These are phyloP conservation scores for Aegotheles bennettii DNA, from an alignment of 2,113 vertebrate genomes.

Conservation along the genomic window DNA sequence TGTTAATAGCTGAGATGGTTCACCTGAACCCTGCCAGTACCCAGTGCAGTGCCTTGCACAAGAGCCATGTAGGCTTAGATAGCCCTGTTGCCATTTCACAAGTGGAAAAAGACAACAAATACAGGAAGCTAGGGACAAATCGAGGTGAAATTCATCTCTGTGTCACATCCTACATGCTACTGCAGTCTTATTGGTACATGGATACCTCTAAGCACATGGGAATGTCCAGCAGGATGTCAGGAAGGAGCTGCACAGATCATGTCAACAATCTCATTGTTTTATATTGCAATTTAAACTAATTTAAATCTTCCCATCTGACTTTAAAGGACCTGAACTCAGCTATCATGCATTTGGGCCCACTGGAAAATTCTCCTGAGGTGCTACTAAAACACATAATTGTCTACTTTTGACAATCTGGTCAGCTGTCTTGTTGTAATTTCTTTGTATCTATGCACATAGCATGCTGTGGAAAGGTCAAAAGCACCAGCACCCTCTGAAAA, in stretches of 20 bases:
- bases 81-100: background rate
- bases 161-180: background rate
- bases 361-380: background rate
- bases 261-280: background rate
- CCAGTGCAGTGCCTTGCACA: background rate
- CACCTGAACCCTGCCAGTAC: background rate
- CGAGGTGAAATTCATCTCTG: background rate
- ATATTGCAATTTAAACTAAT: background rate
- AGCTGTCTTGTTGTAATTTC: background rate
- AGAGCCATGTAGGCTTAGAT: background rate
- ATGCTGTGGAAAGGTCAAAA: background rate
- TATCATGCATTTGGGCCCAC: background rate
- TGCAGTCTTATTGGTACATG: background rate
- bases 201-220: background rate
- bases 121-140: background rate
- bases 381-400: background rate
- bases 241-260: background rate
- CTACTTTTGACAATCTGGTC: background rate
- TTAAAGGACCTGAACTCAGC: background rate
- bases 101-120: background rate
- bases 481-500: background rate
- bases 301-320: background rate
- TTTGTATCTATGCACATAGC: background rate
- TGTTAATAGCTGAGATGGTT: background rate
- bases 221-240: background rate